These are phyloP conservation scores for Sweltsa coloradensis DNA, from an alignment of 1,140 invertebrate genomes.

Conservation along the genomic window DNA sequence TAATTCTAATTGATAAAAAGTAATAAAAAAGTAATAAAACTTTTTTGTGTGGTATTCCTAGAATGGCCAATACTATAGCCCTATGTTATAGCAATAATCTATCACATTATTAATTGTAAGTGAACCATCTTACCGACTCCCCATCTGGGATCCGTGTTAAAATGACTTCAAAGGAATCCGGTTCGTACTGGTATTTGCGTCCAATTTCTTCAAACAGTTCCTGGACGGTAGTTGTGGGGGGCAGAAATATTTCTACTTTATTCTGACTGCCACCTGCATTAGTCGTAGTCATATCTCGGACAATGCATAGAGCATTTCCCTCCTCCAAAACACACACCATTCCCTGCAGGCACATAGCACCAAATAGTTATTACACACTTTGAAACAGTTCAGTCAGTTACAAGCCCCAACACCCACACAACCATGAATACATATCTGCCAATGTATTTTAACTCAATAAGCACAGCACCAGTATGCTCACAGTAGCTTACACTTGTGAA, in stretches of 20 bases:
- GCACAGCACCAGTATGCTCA: neutral
- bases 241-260: slow-evolving; percentile 32
- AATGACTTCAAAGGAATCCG: slow-evolving; percentile 34
- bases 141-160: slow-evolving; percentile 26
- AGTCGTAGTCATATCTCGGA: slow-evolving; percentile 37
- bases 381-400: neutral
- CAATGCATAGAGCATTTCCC: slow-evolving; percentile 35
- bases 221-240: slow-evolving; percentile 33
- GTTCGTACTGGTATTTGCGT: slow-evolving; percentile 36
- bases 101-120: no score
- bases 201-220: slow-evolving; percentile 37
- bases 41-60: no score
- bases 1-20: no score
- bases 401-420: neutral
- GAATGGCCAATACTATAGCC: no score
- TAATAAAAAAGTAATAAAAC: no score
- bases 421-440: neutral
- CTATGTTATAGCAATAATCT: no score
- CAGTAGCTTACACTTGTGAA: neutral
- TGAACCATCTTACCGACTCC: slow-evolving; percentile 18
- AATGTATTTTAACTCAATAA: neutral
- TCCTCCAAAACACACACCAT: slow-evolving; percentile 29
- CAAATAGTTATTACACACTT: slow-evolving; percentile 1
- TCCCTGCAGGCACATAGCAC: slow-evolving; percentile 22
- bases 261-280: slow-evolving; percentile 25